A percentile compares a stretch with the other conserved stretches of the same genome.
These are phyloP conservation scores for Notolepis coatsorum DNA, from an alignment of 2,797 vertebrate species.

Conservation along the genomic window DNA sequence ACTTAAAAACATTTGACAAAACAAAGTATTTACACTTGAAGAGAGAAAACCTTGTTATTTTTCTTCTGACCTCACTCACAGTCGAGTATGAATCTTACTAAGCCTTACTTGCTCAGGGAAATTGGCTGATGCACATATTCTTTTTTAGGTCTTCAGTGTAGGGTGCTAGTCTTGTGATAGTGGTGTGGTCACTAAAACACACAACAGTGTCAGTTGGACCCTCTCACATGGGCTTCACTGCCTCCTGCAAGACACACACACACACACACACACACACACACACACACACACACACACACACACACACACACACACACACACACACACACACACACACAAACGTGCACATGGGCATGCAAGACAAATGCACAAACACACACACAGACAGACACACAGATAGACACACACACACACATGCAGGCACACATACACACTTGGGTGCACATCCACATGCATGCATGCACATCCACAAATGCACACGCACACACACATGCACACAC, in stretches of 20 bases:
- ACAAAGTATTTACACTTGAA: background rate
- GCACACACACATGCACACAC: constrained; percentile 18
- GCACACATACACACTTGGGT: constrained; percentile 24
- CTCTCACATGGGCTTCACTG: constrained; percentile 22
- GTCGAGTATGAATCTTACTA: no score
- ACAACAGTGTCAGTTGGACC: constrained; percentile 37
- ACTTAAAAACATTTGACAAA: background rate
- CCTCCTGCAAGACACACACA: constrained; percentile 16
- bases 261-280: constrained; percentile 8
- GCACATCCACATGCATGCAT: constrained; percentile 1
- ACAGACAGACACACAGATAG: constrained; percentile 18
- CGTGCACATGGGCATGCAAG: background rate
- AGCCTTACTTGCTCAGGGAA: no score
- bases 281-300: background rate
- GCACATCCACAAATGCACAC: background rate
- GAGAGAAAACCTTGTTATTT: no score
- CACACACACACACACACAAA: constrained; percentile 24
- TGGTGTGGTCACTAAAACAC: constrained; percentile 1
- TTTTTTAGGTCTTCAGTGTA: background rate
- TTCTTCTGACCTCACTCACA: no score
- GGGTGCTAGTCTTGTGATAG: constrained; percentile 22
- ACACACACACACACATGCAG: constrained; percentile 14
- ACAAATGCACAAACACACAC: constrained; percentile 2
- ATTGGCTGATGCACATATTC: no score
- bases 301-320: constrained; percentile 5